Percentiles rank a stretch among this genome's conserved stretches.
Evolutionary conservation across 2,888 invertebrate genomes (phyloP).

Genomic region (Ophioninae sp.): DNA sequence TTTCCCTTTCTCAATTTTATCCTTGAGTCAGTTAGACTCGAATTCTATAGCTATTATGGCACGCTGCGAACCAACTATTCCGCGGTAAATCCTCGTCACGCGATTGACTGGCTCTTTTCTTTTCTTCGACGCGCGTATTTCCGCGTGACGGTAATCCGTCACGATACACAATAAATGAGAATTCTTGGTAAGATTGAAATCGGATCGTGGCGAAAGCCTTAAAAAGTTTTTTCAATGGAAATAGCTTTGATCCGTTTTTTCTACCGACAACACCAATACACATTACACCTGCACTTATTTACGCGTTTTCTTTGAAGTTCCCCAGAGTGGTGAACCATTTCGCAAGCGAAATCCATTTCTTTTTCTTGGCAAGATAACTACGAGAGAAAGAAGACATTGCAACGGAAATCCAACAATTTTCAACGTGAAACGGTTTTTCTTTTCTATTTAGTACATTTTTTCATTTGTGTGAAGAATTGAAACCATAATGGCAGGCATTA

Average conservation of each 20-base stretch:
- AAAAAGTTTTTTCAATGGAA: constrained; percentile 12
- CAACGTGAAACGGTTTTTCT: neutral
- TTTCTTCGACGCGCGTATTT: constrained; percentile 13
- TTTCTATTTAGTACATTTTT: no score
- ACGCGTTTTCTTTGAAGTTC: neutral
- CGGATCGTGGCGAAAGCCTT: constrained; percentile 1
- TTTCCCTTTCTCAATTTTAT: constrained; percentile 9
- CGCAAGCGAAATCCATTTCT: neutral
- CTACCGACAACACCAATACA: neutral
- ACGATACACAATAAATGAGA: constrained; percentile 27
- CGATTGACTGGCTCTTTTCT: constrained; percentile 24
- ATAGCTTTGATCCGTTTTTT: constrained; percentile 6
- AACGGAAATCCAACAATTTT: neutral
- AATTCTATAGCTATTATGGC: constrained; percentile 40
- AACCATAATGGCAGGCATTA: no score
- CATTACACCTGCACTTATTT: neutral
- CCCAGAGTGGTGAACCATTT: neutral
- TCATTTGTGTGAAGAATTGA: no score
- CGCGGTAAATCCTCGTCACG: constrained; percentile 39
- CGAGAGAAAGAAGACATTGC: neutral
- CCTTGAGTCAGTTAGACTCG: constrained; percentile 41
- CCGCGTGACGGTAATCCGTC: constrained; percentile 30
- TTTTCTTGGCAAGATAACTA: neutral
- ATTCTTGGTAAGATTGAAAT: constrained; percentile 26
- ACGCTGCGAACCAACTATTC: constrained; percentile 25